Evolutionary conservation across 2,113 vertebrate species (phyloP).

Genomic region (Pan troglodytes): NHGRI_mPanTro3-v2.1_pri NC_072404.2:30247501-30248000

Average conservation of each 20-base stretch:
- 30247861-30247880: not conserved
- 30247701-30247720: not conserved
- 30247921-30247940: not conserved
- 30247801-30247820: not conserved
- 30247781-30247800: not conserved
- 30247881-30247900: not conserved
- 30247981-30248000: not conserved
- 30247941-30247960: not conserved
- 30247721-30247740: not conserved
- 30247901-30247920: slow-evolving; percentile 17
- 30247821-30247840: not conserved
- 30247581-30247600: not conserved
- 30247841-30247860: not conserved
- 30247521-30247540: not conserved
- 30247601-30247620: not conserved
- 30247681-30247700: not conserved
- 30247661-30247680: not conserved
- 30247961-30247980: not conserved
- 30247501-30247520: not conserved
- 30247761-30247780: not conserved
- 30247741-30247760: not conserved
- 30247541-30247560: not conserved
- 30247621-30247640: not conserved
- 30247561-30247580: slow-evolving; percentile 1
- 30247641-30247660: not conserved